These are phyloP conservation scores for Plemyria rubiginata DNA, from an alignment of 2,888 invertebrate genomes.

Conservation along the genomic window DNA sequence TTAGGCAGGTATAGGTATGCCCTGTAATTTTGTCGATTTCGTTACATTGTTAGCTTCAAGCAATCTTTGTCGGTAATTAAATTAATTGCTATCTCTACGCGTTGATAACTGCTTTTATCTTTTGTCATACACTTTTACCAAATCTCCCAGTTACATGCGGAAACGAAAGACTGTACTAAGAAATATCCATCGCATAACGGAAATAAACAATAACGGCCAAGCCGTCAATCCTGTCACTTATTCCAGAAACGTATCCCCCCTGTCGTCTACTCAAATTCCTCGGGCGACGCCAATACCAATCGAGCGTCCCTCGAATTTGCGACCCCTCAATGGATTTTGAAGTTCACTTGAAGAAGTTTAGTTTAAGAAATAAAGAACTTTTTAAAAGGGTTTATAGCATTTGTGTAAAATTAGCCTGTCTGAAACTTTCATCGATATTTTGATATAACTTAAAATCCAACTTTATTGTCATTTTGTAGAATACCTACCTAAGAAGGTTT, in stretches of 20 bases:
- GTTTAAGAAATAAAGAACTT: neutral
- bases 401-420: neutral
- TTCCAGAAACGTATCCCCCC: constrained; percentile 31
- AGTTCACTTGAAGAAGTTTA: constrained; percentile 24
- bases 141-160: neutral
- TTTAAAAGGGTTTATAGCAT: neutral
- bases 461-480: no score
- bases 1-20: no score
- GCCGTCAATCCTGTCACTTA: constrained; percentile 26
- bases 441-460: no score
- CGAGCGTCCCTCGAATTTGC: constrained; percentile 27
- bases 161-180: constrained; percentile 23
- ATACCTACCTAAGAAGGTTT: no score
- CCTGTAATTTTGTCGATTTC: no score
- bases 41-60: neutral
- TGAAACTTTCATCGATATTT: no score
- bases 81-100: neutral
- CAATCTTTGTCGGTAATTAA: neutral
- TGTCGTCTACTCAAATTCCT: constrained; percentile 38
- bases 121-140: neutral
- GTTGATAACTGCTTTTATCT: neutral
- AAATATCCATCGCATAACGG: constrained; percentile 35
- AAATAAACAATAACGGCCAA: constrained; percentile 42
- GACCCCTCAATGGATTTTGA: constrained; percentile 36
- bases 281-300: constrained; percentile 32